Conservation (phyloP, 92 coral and sea anemone species). For the Epizoanthus illoricatus region DNA sequence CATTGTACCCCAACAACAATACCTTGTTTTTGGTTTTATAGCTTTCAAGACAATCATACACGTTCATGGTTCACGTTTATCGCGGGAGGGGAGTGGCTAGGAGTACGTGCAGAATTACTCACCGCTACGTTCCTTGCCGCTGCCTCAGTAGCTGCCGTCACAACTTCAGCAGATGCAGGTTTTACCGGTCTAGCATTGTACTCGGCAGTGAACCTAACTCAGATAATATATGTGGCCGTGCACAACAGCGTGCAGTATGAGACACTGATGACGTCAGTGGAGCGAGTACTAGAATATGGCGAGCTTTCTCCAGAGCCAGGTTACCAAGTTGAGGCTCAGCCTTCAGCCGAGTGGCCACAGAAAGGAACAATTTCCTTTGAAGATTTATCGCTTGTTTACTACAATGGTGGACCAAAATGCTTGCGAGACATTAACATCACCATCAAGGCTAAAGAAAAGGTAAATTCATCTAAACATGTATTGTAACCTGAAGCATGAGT, state of each 20-base stretch:
- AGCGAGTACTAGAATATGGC: slow-evolving; percentile 29
- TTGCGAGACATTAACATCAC: slow-evolving; percentile 16
- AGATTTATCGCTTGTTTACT: slow-evolving; percentile 24
- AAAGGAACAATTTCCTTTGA: slow-evolving; percentile 20
- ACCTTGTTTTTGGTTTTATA: not conserved
- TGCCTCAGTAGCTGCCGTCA: slow-evolving; percentile 32
- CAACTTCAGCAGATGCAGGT: slow-evolving; percentile 43
- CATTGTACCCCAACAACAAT: no score
- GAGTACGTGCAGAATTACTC: slow-evolving; percentile 34
- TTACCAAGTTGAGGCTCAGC: slow-evolving; percentile 16
- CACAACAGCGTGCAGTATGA: slow-evolving; percentile 38
- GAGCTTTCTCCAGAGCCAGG: slow-evolving; percentile 32
- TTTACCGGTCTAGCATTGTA: slow-evolving; percentile 31
- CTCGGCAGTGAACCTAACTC: slow-evolving; percentile 41
- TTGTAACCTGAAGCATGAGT: no score
- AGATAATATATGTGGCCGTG: slow-evolving; percentile 35
- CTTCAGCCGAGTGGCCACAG: slow-evolving; percentile 23
- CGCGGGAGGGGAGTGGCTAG: slow-evolving; percentile 39
- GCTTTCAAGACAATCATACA: slow-evolving; percentile 31
- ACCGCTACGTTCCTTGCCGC: slow-evolving; percentile 35
- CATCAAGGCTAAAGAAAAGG: slow-evolving; percentile 31
- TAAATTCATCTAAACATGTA: not conserved
- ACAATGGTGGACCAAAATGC: slow-evolving; percentile 27
- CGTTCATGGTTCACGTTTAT: slow-evolving; percentile 32
- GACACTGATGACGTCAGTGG: slow-evolving; percentile 40